Evolutionary conservation across 2,888 invertebrate genomes (phyloP), one percentile per base, ranked within the genome.

Genomic region (Hanleya hanleyi): DNA sequence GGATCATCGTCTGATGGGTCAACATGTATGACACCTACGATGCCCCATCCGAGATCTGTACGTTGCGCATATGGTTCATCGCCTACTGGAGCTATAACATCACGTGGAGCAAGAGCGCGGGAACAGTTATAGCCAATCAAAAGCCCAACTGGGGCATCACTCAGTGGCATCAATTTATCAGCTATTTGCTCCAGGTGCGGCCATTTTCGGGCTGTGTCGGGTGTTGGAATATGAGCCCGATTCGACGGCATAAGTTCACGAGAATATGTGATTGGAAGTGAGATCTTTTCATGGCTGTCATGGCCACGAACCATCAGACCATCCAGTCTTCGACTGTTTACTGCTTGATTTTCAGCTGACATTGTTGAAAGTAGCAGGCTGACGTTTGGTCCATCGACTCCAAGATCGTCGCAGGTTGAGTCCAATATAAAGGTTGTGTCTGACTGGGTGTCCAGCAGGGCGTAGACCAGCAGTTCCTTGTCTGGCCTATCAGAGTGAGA

Each of bases 381-480:
- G 12, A 70, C 68, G 7, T 22, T 18, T 15, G 12, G 18, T 29
- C 71, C 69, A n/a, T 69, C 36, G 12, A 73, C 29, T 41, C 70
- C 69, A 18, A 79, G 41, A 3, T 36, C 38, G 29, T 66, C 35
- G 38, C 41, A 26, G 9, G 75, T 76, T 15, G 70, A 51, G 0
- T 76, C 70, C 1, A 73, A 38, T 12, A 78, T 38, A 49, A 79
- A 81, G 12, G 73, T 76, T 5, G 78, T 77, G 67, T 82, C 80
- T 22, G 68, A 68, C 41, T 78, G 76, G 15, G 78, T 73, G 68
- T 82, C 82, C 0, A 82, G 37, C n/a, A 82, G 36, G 0, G 78
- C 81, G 71, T 81, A 81, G 4, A 77, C 74, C 5, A 77, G 49
- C 12, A 18, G 38, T 71, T 79, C 76, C 29, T 29, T 37, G 7